Evolutionary conservation across 2,888 invertebrate species (phyloP).

Genomic region (Brenthis daphne): DNA sequence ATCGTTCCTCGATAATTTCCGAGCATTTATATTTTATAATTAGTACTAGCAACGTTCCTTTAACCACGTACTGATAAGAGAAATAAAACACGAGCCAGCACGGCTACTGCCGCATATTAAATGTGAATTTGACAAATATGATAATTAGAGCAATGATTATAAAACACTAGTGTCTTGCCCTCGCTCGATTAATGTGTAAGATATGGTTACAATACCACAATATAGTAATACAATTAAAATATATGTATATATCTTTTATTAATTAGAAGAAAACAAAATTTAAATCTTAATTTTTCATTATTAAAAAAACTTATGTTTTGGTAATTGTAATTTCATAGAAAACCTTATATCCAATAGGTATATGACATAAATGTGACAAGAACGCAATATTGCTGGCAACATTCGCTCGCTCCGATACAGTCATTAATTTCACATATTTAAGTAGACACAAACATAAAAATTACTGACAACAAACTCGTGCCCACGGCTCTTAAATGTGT

Average conservation of each 20-base stretch:
- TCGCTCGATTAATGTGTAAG: too few relatives aligned
- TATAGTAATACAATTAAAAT: too few relatives aligned
- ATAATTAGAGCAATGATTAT: too few relatives aligned
- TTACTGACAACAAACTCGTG: neutral
- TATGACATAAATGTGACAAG: neutral
- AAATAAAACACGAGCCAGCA: neutral
- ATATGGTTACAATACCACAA: too few relatives aligned
- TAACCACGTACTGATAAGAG: neutral
- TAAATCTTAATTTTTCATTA: too few relatives aligned
- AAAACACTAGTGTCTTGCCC: too few relatives aligned
- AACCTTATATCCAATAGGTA: neutral
- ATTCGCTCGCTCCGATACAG: neutral
- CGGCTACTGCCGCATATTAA: too few relatives aligned
- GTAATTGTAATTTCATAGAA: neutral
- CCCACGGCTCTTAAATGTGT: constrained; percentile 5
- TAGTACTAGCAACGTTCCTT: constrained; percentile 13
- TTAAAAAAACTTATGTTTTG: neutral
- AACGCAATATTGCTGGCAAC: neutral
- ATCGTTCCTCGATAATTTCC: constrained; percentile 4
- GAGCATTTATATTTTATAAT: constrained; percentile 16
- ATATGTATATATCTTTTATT: too few relatives aligned
- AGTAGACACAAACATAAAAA: constrained; percentile 12
- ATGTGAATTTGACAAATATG: too few relatives aligned
- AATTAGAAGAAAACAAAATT: too few relatives aligned
- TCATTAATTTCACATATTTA: constrained; percentile 10